These are phyloP conservation scores for Eulemur mongoz DNA, from an alignment of 2,797 vertebrate genomes.

Conservation along the genomic window DNA sequence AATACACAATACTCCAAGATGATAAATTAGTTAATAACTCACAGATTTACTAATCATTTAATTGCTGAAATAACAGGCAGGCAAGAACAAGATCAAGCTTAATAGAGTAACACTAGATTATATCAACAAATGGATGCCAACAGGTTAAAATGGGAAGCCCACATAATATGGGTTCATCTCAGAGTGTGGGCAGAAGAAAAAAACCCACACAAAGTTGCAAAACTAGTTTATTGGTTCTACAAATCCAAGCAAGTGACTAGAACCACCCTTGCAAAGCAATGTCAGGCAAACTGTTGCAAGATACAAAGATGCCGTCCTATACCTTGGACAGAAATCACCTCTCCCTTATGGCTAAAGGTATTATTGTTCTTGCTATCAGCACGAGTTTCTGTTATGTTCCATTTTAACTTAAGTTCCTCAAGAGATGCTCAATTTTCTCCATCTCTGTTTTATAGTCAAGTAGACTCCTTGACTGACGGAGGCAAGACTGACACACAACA, in stretches of 20 bases:
- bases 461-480: slow-evolving; percentile 13
- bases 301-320: slow-evolving; percentile 14
- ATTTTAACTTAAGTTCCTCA: slow-evolving; percentile 44
- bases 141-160: neutral
- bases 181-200: neutral
- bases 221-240: slow-evolving; percentile 45
- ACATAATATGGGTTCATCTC: slow-evolving; percentile 1
- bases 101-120: slow-evolving; percentile 35
- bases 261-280: slow-evolving; percentile 25
- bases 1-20: slow-evolving; percentile 1
- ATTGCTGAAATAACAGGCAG: slow-evolving; percentile 64
- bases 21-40: slow-evolving; percentile 21
- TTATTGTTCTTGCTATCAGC: neutral
- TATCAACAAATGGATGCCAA: slow-evolving; percentile 40
- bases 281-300: neutral
- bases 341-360: neutral
- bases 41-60: slow-evolving; percentile 59
- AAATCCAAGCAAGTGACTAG: slow-evolving; percentile 51
- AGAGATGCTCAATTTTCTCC: slow-evolving; percentile 37
- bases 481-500: slow-evolving; percentile 48
- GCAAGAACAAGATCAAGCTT: slow-evolving; percentile 64
- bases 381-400: neutral
- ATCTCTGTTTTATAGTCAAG: slow-evolving; percentile 26
- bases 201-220: neutral
- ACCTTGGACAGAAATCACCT: neutral